phyloP scores from a whole-genome alignment of 2,888 invertebrate genomes.

The Ametastegia equiseti region DNA sequence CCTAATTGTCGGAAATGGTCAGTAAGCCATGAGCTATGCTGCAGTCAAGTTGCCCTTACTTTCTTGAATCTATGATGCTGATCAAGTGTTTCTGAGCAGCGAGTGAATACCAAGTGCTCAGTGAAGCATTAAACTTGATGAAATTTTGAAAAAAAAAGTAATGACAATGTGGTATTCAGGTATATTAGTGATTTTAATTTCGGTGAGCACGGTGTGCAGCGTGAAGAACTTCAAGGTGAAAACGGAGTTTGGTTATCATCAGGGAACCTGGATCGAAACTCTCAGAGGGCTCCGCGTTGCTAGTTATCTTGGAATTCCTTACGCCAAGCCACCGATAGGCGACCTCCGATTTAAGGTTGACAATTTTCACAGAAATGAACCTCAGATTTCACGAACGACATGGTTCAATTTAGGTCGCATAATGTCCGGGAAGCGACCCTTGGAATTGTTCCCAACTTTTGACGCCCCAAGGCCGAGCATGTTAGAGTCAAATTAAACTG shows the following conservation, averaged over 20 bases:
- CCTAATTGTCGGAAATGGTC: neutral
- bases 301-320: slow-evolving; percentile 69
- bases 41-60: neutral
- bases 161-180: slow-evolving; percentile 50
- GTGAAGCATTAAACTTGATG: neutral
- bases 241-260: slow-evolving; percentile 63
- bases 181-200: slow-evolving; percentile 48
- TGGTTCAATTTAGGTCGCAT: slow-evolving; percentile 24
- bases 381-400: neutral
- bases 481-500: slow-evolving; percentile 36
- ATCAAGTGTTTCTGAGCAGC: slow-evolving; percentile 3
- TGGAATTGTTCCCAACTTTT: slow-evolving; percentile 36
- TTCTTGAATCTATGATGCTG: slow-evolving; percentile 4
- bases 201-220: neutral
- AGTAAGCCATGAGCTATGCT: neutral
- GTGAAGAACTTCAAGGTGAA: slow-evolving; percentile 49
- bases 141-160: neutral
- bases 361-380: slow-evolving; percentile 12
- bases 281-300: slow-evolving; percentile 56
- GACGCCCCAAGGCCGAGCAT: slow-evolving; percentile 26
- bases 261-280: slow-evolving; percentile 63
- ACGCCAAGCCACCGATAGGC: slow-evolving; percentile 67
- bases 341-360: slow-evolving; percentile 67
- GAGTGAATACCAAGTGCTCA: neutral
- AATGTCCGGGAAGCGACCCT: slow-evolving; percentile 11